phyloP scores from a whole-genome alignment of 92 coral and sea anemone species.

The Galaxea fascicularis region DNA sequence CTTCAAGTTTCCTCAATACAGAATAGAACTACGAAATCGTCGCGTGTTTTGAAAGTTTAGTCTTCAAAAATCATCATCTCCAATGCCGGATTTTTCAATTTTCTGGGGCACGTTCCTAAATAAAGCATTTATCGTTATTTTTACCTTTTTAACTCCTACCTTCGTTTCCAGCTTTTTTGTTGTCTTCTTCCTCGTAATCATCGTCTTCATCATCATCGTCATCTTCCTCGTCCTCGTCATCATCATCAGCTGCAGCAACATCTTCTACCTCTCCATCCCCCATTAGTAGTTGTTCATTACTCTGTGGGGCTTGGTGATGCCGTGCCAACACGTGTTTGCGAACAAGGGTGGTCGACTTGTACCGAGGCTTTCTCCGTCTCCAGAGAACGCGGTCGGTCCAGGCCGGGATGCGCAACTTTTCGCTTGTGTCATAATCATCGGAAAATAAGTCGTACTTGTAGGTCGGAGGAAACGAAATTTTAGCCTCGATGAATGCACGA shows the following conservation, averaged over 20 bases:
- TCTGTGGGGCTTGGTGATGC: conserved; percentile 27
- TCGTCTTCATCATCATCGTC: background rate
- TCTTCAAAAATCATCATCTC: too few relatives aligned
- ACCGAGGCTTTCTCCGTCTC: conserved; percentile 95
- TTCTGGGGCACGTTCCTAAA: background rate
- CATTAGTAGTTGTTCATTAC: conserved; percentile 19
- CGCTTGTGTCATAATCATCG: conserved; percentile 98
- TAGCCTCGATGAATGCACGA: conserved; percentile 92
- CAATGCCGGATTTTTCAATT: background rate
- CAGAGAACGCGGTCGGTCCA: conserved; percentile 99
- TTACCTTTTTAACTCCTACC: background rate
- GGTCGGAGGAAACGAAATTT: conserved; percentile 91
- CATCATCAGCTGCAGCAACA: conserved; percentile 52
- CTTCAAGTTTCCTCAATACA: too few relatives aligned
- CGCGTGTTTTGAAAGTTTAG: too few relatives aligned
- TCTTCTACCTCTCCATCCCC: conserved; percentile 63
- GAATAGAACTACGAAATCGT: too few relatives aligned
- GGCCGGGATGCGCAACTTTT: conserved; percentile 97
- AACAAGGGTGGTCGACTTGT: conserved; percentile 72
- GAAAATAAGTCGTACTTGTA: conserved; percentile 97
- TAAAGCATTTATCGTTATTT: too few relatives aligned
- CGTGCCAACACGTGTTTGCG: conserved; percentile 67
- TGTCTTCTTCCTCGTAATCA: conserved; percentile 17
- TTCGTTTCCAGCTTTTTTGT: conserved; percentile 6
- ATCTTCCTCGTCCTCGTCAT: conserved; percentile 47